Base-by-base conservation (phyloP, 2,888 invertebrate genomes). In the Patella pellucida region DNA sequence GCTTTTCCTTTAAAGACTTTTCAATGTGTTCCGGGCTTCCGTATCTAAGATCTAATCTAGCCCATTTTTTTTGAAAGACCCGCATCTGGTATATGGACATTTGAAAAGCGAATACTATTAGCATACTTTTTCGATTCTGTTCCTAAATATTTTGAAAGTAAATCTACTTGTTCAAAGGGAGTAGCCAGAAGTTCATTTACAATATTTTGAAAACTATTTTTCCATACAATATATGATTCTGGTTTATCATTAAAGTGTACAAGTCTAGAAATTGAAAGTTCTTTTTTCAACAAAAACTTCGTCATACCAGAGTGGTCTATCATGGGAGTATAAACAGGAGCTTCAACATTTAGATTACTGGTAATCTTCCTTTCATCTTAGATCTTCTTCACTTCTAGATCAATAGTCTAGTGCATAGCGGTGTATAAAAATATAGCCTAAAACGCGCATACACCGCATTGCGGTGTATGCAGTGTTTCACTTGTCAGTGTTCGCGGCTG, bases 101-200 rank as follows among this genome's bases (percentile, higher is more conserved):
- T 56, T 16, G 56, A 16, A 56, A 56, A 56, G 7, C 56, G 16
- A 16, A 74, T 31, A 74, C 73, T 76, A 31, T 54, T 16, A 51
- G 76, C 73, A 50, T 71, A 54, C 50, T 52, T 77, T 27, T 12
- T 19, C n/a, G 68, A 71, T 15, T 71, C 72, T 19, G 74, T 52
- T n/a, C 77, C 77, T 11, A 76, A 52, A 70, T 74, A 76, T 54
- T 76, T 76, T 19, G 71, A 23, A n/a, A 75, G 52, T 41, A 77
- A 52, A 41, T 77, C 77, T 9, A 74, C 14, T 51, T 77, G 72
- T 69, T 77, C 75, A 14, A 14, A 16, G 0, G 69, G 16, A 41
- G 73, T 69, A 27, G 62, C 74, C 5, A 16, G 3, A 23, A 76
- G 68, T 16, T 75, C 77, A 50, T 27, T 41, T 14, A 68, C 51